Base-by-base conservation (phyloP, 2,888 invertebrate genomes). In the Platypus cylindrus region DNA sequence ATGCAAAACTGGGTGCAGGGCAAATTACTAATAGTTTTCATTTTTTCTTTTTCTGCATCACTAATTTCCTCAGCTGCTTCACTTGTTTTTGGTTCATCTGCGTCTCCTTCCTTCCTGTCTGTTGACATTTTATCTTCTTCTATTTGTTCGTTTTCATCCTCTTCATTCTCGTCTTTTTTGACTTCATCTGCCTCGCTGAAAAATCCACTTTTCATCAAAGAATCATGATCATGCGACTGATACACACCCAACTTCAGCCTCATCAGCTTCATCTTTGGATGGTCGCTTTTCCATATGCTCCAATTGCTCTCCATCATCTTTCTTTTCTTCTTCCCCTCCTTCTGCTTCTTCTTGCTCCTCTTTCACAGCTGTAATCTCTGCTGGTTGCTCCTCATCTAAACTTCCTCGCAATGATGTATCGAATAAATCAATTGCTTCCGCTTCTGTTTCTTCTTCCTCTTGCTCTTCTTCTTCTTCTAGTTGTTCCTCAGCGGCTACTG, bases 391-490 rank as follows among this genome's bases (percentile, higher is more conserved):
- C 15, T 29, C 30, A 13, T 29, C 17, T 14, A 8, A 9, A n/a
- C n/a, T n/a, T n/a, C n/a, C n/a, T n/a, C 22, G 22, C 7, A 8
- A 22, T 9, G 9, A 8, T 9, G 22, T 22, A 9, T 22, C 22
- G 7, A 9, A n/a, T 20, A 20, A 32, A 23, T 32, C 16, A 32
- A 20, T 16, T 15, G 13, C 13, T 28, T 28, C 17, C 7, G 40
- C 27, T 15, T 7, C 27, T 24, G 36, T 37, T 5, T 18, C 30
- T 3, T 18, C 23, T 7, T 17, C 37, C 13, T 40, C 42, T 8
- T 12, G 34, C 3, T 26, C 27, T 15, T 36, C 41, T 30, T 41
- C 41, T 25, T 44, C 45, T 25, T 40, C 46, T 11, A 29, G 43
- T 2, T 32, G n/a, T n/a, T 32, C 36, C 16, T 28, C 37, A 25